Evolutionary conservation across 2,888 invertebrate species (phyloP).

Genomic region (Cremastobaeus sp.): DNA sequence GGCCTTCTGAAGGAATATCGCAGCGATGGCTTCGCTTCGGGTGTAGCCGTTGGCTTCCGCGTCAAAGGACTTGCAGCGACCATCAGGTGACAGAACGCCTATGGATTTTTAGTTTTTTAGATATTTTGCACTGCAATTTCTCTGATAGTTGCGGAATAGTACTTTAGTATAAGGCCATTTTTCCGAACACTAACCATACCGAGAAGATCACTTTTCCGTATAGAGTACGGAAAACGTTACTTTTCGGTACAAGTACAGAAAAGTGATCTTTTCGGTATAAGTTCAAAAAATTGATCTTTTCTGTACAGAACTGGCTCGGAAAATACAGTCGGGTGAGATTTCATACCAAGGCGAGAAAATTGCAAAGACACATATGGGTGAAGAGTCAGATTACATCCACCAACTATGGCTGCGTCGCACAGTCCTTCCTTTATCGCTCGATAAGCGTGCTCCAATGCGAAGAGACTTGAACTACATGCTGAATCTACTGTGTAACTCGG

Average conservation of each 20-base stretch:
- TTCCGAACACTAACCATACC: too few relatives aligned
- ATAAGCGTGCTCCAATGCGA: constrained; percentile 91
- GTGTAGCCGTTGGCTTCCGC: constrained; percentile 89
- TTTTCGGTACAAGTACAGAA: too few relatives aligned
- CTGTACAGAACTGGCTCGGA: too few relatives aligned
- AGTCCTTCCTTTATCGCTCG: constrained; percentile 87
- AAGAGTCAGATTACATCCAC: constrained; percentile 89
- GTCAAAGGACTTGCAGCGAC: constrained; percentile 95
- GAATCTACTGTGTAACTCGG: constrained; percentile 94
- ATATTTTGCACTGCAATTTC: too few relatives aligned
- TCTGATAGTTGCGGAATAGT: too few relatives aligned
- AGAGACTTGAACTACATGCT: constrained; percentile 94
- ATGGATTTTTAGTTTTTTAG: too few relatives aligned
- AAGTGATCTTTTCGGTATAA: too few relatives aligned
- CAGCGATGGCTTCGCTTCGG: constrained; percentile 88
- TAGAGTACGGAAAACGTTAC: too few relatives aligned
- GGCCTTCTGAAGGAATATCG: constrained; percentile 84
- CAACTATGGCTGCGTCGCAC: constrained; percentile 93
- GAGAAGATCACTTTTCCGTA: too few relatives aligned
- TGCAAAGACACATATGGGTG: constrained; percentile 93
- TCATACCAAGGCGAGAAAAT: constrained; percentile 82
- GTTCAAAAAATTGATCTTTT: too few relatives aligned
- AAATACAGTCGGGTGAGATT: too few relatives aligned
- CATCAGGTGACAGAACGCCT: constrained; percentile 90
- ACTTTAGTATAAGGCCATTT: too few relatives aligned